Base-by-base conservation (phyloP, 1,140 invertebrate species). In the Anastrepha obliqua region DNA sequence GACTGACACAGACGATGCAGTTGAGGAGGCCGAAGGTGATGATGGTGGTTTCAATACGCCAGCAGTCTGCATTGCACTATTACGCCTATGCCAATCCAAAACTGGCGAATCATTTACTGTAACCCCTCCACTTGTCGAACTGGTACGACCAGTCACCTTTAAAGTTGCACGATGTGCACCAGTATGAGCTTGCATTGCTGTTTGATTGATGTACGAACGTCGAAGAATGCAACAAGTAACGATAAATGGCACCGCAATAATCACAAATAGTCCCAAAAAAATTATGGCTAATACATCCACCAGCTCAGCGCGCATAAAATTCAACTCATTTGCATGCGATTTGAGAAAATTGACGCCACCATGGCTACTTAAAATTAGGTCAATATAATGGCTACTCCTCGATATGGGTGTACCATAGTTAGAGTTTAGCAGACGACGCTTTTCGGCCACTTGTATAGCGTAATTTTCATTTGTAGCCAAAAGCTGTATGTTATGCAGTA, bases 341-440 rank as follows among this genome's bases (percentile, higher is more conserved):
- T 92, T 91, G 0, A 95, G 90, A 87, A 93, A 93, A 51, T 91
- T 89, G 0, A 94, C 94, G 20, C 94, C 94, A 17, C 94, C 92
- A 7, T 93, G 47, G 17, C 74, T 91, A 13, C 93, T 89, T 44
- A 95, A 90, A 87, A 95, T 93, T 85, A 95, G 94, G 87, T 95
- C 95, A 17, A 95, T 93, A 93, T 95, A 95, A 85, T 93, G 94
- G 44, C 94, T 88, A 0, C 95, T 95, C 0, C 90, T 93, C 11
- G 95, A 91, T 11, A 94, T 81, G 0, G 95, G 90, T 2, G 91
- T 91, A 8, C 93, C 89, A 2, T 94, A 92, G 55, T 93, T 92
- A 17, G 94, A 92, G 65, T 90, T 89, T 17, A 93, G 90, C 67
- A 94, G 70, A 11, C 87, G 86, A 1, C 93, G 91, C 11, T 88